Percentiles rank a stretch among this genome's conserved stretches.
Evolutionary conservation across 2,113 vertebrate genomes (phyloP).

Genomic region (Triplophysa dalaica): DNA sequence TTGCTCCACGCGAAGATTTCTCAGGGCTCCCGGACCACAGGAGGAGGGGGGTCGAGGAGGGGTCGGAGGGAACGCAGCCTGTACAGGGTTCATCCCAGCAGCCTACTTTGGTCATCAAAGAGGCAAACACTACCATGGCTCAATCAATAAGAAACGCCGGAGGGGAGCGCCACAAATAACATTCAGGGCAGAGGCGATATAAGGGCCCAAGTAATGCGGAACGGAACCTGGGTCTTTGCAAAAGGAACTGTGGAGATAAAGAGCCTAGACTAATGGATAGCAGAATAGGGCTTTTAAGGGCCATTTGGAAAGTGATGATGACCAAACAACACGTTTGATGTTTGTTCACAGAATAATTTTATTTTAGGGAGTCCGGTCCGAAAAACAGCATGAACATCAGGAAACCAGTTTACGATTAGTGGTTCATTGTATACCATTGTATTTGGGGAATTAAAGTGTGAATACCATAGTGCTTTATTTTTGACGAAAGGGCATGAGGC

Average conservation of each 20-base stretch:
- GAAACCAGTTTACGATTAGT: no score
- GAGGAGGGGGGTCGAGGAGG: not conserved
- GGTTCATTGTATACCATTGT: no score
- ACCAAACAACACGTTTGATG: constrained; percentile 61
- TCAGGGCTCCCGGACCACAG: constrained; percentile 48
- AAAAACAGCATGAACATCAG: no score
- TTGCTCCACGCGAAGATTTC: constrained; percentile 61
- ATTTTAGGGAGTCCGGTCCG: no score
- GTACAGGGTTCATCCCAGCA: constrained; percentile 33
- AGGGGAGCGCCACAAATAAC: constrained; percentile 61
- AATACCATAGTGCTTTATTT: no score
- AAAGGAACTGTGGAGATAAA: constrained; percentile 11
- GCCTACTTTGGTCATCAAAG: constrained; percentile 29
- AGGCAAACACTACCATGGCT: constrained; percentile 7
- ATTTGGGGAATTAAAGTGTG: no score
- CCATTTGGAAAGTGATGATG: constrained; percentile 61
- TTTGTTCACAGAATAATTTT: constrained; percentile 57
- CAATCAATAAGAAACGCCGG: constrained; percentile 46
- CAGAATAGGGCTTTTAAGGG: constrained; percentile 59
- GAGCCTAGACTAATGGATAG: constrained; percentile 66
- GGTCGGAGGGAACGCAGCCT: not conserved
- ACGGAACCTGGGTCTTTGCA: constrained; percentile 61
- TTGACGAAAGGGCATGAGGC: no score
- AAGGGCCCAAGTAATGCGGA: constrained; percentile 62
- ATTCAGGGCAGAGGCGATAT: constrained; percentile 53